A percentile compares a stretch with the other conserved stretches of the same genome.
Conservation (phyloP, 2,888 invertebrate genomes). For the Villa cingulata region DNA sequence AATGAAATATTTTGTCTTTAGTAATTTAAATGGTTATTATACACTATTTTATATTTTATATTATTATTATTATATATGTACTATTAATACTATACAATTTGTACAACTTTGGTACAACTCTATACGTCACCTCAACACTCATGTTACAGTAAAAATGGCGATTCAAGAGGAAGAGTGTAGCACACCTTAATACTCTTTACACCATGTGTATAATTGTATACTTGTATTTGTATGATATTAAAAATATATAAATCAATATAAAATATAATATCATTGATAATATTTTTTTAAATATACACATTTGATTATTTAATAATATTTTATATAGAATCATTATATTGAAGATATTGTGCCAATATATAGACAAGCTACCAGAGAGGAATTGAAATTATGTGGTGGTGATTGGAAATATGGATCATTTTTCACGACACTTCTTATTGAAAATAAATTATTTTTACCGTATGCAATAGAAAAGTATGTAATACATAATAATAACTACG, state of each 20-base stretch:
- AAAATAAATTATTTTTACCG: conserved; percentile 59
- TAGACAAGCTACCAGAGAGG: conserved; percentile 54
- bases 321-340: conserved; percentile 55
- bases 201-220: too few relatives aligned
- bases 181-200: too few relatives aligned
- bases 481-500: neutral
- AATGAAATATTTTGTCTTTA: too few relatives aligned
- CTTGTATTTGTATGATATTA: neutral
- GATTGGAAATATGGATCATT: conserved; percentile 74
- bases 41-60: too few relatives aligned
- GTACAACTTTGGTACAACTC: too few relatives aligned
- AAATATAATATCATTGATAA: neutral
- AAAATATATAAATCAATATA: neutral
- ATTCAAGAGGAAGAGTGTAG: too few relatives aligned
- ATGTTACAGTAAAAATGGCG: too few relatives aligned
- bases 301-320: neutral
- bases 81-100: too few relatives aligned
- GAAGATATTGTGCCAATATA: conserved; percentile 66
- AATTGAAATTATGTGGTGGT: conserved; percentile 55
- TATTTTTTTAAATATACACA: neutral
- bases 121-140: too few relatives aligned
- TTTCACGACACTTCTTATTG: conserved; percentile 64
- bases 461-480: conserved; percentile 58
- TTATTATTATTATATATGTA: too few relatives aligned
- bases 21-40: too few relatives aligned